Evolutionary conservation across 2,113 vertebrate genomes (phyloP), one percentile per base, ranked within the genome.

Genomic region (Ceyx cyanopectus): DNA sequence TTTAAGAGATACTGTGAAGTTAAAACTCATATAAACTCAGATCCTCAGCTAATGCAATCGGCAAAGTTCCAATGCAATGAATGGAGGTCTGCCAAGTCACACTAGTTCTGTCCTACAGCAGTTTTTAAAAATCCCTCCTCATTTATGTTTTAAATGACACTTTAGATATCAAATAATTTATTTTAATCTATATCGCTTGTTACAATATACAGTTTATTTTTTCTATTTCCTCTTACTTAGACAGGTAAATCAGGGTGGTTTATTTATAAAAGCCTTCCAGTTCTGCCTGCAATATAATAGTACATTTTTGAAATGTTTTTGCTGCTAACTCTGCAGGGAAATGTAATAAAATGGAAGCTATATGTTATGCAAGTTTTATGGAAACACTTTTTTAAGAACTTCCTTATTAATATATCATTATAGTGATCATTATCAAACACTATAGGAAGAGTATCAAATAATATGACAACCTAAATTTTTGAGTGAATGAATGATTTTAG

Each of bases 1-100:
- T 96, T 96, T 96, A 96, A 88, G 88, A 81, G 90, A 84, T 83
- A 61, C 34, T 89, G 48, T 75, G 80, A 90, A 93, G 85, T 75
- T 93, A 90, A 94, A 93, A 83, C 57, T 94, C 80, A 48, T 61
- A 91, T 92, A 88, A 94, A 88, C 73, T 86, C 88, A 94, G 45
- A 90, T 84, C 57, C 43, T 92, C 61, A 65, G 68, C 66, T 96
- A 96, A 95, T 93, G 69, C 45, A 94, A 93, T 75, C 18, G 69
- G 94, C 92, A 91, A 73, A 89, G 78, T 66, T 96, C 95, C 92
- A 94, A 14, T 32, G 69, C 80, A 81, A 93, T 90, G 88, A 92
- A 1, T 94, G 92, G 93, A 95, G 34, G 27, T 51, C 86, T 96
- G 89, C 92, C 89, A 93, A 89, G 82, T 82, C 87, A 85, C 46